Base-by-base conservation (phyloP, 2,888 invertebrate species). In the Phalangium opilio region DNA sequence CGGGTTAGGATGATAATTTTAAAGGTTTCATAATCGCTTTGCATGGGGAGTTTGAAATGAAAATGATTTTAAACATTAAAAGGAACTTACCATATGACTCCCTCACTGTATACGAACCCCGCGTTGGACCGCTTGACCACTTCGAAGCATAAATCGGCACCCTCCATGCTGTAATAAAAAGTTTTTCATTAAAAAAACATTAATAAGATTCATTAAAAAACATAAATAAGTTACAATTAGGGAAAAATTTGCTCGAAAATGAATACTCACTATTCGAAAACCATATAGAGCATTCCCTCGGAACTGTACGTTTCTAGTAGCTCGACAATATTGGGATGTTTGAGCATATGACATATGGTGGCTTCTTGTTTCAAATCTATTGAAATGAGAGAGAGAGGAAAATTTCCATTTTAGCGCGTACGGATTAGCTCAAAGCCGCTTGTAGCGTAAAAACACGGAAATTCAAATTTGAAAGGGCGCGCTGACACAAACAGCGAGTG, bases 81-180 rank as follows among this genome's bases (percentile, higher is more conserved):
- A n/a, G n/a, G n/a, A n/a, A 47, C 72, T 74, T 72, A 91, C 93
- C 93, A 95, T 56, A 93, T 91, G 46, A 98, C 98, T 39, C 95
- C 91, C 73, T 98, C 98, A 64, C 96, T 98, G 72, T 98, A 98
- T 50, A 93, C 93, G 70, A 98, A 98, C 55, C 98, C 96, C 45
- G 90, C 84, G 32, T 83, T 80, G 19, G 96, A 96, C 63, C 95
- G 76, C 61, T 91, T 79, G 20, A 93, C 95, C 56, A 96, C 89
- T 74, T 98, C 98, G 70, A 89, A 93, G 70, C 95, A 96, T 58
- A 98, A 77, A 70, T 98, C 98, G 42, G 90, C 86, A 41, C 98
- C 98, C 67, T 96, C 95, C 87, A 95, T 89, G 69, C 93, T 91
- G 75, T 17, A 55, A 53, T 60, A 78, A 78, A 57, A 55, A n/a